Evolutionary conservation across 2,888 invertebrate species (phyloP).

Genomic region (Polydrusus pterygomalis): DNA sequence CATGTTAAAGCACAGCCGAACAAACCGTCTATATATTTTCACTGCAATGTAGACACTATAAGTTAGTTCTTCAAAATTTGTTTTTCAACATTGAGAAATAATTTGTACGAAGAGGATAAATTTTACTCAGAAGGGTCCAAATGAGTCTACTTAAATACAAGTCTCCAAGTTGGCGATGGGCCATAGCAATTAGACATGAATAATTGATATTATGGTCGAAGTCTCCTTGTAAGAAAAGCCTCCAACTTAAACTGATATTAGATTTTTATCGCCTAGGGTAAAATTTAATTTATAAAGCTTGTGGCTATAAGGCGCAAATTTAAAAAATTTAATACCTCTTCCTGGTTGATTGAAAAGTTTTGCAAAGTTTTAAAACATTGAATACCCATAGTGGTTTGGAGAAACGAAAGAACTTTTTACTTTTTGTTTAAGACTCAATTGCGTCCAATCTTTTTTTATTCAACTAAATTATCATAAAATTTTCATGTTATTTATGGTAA

Average conservation of each 20-base stretch:
- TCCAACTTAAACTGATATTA: conserved; percentile 36
- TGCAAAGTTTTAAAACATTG: not conserved
- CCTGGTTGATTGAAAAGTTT: not conserved
- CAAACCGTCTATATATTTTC: not conserved
- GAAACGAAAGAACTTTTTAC: no score
- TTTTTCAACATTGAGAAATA: no score
- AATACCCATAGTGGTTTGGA: not conserved
- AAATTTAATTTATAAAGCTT: conserved; percentile 38
- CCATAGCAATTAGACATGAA: conserved; percentile 50
- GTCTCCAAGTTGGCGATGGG: conserved; percentile 39
- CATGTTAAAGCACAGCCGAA: no score
- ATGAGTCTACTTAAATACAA: conserved; percentile 21
- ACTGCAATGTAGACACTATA: not conserved
- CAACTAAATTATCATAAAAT: no score
- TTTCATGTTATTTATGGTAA: no score
- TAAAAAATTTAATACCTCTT: conserved; percentile 5
- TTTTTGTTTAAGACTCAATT: no score
- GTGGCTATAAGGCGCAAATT: conserved; percentile 16
- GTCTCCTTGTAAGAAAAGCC: conserved; percentile 33
- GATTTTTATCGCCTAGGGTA: conserved; percentile 41
- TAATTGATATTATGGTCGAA: conserved; percentile 40
- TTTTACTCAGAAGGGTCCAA: conserved; percentile 16
- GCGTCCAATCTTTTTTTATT: no score
- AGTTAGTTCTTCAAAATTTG: no score
- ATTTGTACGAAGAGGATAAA: not conserved